phyloP scores from a whole-genome alignment of 2,797 vertebrate genomes.

The Notoglanidium macrostoma region DNA sequence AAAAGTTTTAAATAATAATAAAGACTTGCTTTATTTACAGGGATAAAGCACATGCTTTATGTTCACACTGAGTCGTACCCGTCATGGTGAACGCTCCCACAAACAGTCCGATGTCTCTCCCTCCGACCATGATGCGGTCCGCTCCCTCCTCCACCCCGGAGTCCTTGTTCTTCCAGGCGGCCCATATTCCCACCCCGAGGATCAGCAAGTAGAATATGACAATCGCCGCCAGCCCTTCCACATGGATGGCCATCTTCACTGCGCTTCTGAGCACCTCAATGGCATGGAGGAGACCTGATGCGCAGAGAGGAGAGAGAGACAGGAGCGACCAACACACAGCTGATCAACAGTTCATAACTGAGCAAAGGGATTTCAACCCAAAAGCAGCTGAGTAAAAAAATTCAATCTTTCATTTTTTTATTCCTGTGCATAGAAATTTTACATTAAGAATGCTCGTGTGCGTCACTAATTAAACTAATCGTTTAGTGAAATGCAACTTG shows the following conservation, averaged over 20 bases:
- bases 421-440: background rate
- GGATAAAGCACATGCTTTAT: background rate
- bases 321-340: background rate
- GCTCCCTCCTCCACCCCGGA: conserved; percentile 78
- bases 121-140: conserved; percentile 94
- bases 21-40: background rate
- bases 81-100: conserved; percentile 98
- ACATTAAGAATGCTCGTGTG: background rate
- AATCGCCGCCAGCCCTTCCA: conserved; percentile 92
- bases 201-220: conserved; percentile 92
- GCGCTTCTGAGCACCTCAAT: conserved; percentile 64
- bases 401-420: background rate
- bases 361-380: background rate
- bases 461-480: background rate
- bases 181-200: conserved; percentile 95
- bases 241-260: conserved; percentile 86
- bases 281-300: conserved; percentile 72
- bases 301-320: conserved; percentile 10
- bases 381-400: background rate
- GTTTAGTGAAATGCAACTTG: background rate
- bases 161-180: conserved; percentile 97
- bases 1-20: background rate
- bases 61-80: conserved; percentile 69
- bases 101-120: conserved; percentile 93
- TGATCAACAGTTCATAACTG: conserved; percentile 26